Evolutionary conservation across 2,113 vertebrate species (phyloP).

Genomic region (Phyllostomus discolor): DNA sequence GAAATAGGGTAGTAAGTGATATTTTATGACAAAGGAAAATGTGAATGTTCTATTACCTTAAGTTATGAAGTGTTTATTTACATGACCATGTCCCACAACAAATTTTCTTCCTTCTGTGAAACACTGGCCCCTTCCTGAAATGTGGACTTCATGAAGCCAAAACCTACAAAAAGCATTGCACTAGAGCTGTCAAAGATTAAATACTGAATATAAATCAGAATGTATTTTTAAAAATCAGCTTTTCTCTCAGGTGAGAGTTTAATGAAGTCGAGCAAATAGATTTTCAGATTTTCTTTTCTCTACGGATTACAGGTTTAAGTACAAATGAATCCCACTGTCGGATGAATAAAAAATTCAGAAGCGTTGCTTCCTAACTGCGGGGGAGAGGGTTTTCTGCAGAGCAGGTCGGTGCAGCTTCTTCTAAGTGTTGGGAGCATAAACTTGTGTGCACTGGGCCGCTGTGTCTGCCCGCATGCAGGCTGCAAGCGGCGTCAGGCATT

Average conservation of each 20-base stretch:
- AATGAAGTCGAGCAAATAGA: constrained; percentile 20
- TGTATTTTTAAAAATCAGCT: neutral
- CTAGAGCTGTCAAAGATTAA: neutral
- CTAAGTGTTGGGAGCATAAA: neutral
- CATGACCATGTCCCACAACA: neutral
- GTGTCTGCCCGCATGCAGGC: neutral
- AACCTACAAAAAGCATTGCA: neutral
- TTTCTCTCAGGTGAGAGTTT: constrained; percentile 13
- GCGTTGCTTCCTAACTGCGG: neutral
- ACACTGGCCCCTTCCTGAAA: neutral
- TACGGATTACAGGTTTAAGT: neutral
- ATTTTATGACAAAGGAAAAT: constrained; percentile 53
- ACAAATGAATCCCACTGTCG: neutral
- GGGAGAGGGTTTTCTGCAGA: neutral
- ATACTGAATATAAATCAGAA: neutral
- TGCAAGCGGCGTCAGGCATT: neutral
- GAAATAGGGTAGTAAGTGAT: neutral
- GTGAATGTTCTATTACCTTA: constrained; percentile 18
- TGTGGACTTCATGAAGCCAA: neutral
- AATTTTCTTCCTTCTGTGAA: neutral
- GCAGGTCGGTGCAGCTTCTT: constrained; percentile 29
- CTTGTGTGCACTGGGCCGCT: neutral
- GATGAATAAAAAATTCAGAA: constrained; percentile 26
- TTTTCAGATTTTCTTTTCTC: constrained; percentile 14
- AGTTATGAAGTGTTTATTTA: constrained; percentile 26